phyloP scores from a whole-genome alignment of 2,797 vertebrate species.

The Gambelia wislizenii region DNA sequence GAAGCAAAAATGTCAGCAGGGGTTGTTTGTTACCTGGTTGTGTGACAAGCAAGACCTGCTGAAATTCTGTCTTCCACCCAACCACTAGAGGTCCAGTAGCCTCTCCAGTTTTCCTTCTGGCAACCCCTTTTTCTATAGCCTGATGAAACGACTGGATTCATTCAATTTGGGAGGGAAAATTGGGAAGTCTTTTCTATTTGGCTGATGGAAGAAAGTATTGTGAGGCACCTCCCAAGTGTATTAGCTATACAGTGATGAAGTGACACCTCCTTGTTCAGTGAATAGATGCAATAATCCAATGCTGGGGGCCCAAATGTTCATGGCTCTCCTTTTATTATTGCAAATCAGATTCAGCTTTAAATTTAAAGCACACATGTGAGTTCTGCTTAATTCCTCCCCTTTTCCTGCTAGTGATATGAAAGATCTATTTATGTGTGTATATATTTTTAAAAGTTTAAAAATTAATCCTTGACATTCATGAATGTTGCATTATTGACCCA shows the following conservation, averaged over 20 bases:
- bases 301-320: neutral
- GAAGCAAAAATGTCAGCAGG: too few species aligned
- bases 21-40: too few species aligned
- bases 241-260: neutral
- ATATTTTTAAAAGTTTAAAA: constrained; percentile 20
- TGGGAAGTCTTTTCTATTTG: neutral
- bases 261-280: neutral
- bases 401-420: neutral
- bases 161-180: neutral
- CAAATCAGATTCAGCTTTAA: too few species aligned
- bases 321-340: neutral
- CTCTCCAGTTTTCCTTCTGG: too few species aligned
- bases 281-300: neutral
- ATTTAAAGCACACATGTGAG: neutral
- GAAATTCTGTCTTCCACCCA: too few species aligned
- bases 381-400: neutral
- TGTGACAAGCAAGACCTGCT: too few species aligned
- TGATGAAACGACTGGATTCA: neutral
- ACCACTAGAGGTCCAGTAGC: too few species aligned
- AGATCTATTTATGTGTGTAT: constrained; percentile 18
- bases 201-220: neutral
- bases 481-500: neutral
- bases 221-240: neutral
- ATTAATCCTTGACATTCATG: constrained; percentile 19
- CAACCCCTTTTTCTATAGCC: too few species aligned